phyloP scores from a whole-genome alignment of 2,113 vertebrate species.

The Atractosteus spatula region DNA sequence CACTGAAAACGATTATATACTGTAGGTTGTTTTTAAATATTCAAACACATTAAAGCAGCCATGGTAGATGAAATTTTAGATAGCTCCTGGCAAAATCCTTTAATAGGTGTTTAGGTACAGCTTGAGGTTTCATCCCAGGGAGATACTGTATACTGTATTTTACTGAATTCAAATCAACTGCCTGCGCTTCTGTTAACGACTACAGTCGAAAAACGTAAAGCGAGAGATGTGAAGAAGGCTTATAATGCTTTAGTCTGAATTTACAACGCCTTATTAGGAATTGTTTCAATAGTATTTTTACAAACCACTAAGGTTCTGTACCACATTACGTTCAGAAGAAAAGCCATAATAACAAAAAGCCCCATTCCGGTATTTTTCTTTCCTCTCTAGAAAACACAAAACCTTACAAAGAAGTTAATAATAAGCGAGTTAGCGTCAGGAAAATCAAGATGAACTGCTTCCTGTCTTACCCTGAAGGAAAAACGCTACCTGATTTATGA shows the following conservation, averaged over 20 bases:
- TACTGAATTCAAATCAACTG: not conserved
- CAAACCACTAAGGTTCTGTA: no score
- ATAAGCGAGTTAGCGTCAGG: constrained; percentile 46
- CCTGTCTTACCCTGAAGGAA: constrained; percentile 25
- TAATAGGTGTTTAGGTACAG: not conserved
- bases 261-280: no score
- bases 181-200: not conserved
- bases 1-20: constrained; percentile 16
- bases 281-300: no score
- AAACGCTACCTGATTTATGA: constrained; percentile 38
- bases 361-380: constrained; percentile 20
- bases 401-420: constrained; percentile 52
- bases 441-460: constrained; percentile 40
- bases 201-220: no score
- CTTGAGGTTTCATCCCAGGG: constrained; percentile 14
- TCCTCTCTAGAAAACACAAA: constrained; percentile 32
- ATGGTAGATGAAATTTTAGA: constrained; percentile 10
- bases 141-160: not conserved
- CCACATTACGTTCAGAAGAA: no score
- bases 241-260: no score
- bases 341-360: no score
- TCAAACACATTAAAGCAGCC: constrained; percentile 23
- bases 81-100: constrained; percentile 12
- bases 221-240: no score
- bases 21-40: constrained; percentile 21